phyloP scores from a whole-genome alignment of 2,113 vertebrate genomes.

The Semnornis frantzii region DNA sequence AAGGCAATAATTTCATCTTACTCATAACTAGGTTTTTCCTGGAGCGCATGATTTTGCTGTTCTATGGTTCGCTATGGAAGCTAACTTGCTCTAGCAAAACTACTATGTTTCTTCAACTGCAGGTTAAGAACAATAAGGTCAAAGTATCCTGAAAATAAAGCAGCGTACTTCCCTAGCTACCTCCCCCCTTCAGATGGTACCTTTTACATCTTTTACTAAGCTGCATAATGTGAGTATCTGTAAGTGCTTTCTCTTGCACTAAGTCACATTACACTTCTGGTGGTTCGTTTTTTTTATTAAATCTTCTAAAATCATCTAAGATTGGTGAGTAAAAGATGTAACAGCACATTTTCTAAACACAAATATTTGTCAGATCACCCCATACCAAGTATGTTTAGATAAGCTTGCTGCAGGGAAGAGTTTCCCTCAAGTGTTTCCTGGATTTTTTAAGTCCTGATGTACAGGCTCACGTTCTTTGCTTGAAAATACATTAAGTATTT shows the following conservation, averaged over 20 bases:
- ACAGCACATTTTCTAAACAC: neutral
- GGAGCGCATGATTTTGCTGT: neutral
- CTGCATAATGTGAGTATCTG: neutral
- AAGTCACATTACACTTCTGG: neutral
- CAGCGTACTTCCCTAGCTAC: neutral
- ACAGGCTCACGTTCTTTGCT: neutral
- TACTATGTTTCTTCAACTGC: neutral
- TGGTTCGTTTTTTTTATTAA: neutral
- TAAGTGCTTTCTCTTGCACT: constrained; percentile 7
- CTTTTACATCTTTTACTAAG: neutral
- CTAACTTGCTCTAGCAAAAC: neutral
- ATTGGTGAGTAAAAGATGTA: neutral
- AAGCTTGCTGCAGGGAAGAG: neutral
- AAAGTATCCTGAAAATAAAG: neutral
- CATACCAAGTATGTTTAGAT: neutral
- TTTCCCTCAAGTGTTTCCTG: neutral
- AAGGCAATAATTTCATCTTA: neutral
- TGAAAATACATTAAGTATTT: neutral
- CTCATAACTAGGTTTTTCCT: neutral
- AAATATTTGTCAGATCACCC: neutral
- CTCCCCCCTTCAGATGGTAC: neutral
- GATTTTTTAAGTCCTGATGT: neutral
- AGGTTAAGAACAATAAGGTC: neutral
- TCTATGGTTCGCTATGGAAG: neutral
- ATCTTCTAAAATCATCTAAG: neutral